phyloP scores from a whole-genome alignment of 2,888 invertebrate genomes.

The Synanthedon myopaeformis region DNA sequence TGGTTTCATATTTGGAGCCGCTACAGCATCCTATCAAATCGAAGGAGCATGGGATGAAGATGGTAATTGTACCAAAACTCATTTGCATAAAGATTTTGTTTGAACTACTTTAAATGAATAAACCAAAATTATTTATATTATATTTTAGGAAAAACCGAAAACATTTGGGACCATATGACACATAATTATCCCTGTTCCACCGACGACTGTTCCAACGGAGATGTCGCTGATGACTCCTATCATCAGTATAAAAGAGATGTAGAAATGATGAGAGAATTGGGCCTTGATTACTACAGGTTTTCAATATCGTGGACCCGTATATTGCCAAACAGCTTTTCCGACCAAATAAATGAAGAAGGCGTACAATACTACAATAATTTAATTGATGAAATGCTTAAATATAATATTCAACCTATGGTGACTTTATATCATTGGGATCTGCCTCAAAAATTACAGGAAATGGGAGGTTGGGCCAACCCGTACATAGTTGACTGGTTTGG shows the following conservation, averaged over 20 bases:
- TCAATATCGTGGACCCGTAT: constrained; percentile 75
- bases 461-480: constrained; percentile 46
- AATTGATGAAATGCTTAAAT: constrained; percentile 54
- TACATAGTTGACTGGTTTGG: constrained; percentile 32
- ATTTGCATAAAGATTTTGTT: background rate
- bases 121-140: constrained; percentile 5
- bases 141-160: constrained; percentile 66
- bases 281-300: constrained; percentile 64
- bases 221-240: constrained; percentile 71
- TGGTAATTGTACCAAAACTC: constrained; percentile 25
- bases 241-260: constrained; percentile 69
- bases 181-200: constrained; percentile 56
- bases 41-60: constrained; percentile 64
- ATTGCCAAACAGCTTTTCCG: constrained; percentile 68
- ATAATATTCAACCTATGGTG: constrained; percentile 65
- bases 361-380: constrained; percentile 21
- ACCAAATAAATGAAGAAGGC: constrained; percentile 53
- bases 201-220: constrained; percentile 64
- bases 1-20: constrained; percentile 29
- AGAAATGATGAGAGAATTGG: constrained; percentile 48
- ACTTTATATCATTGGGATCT: constrained; percentile 52
- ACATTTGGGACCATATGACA: constrained; percentile 73
- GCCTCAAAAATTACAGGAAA: constrained; percentile 38
- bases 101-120: background rate
- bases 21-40: constrained; percentile 59